Evolutionary conservation across 92 coral and sea anemone species (phyloP).

Genomic region (Palythoa grandiflora): DNA sequence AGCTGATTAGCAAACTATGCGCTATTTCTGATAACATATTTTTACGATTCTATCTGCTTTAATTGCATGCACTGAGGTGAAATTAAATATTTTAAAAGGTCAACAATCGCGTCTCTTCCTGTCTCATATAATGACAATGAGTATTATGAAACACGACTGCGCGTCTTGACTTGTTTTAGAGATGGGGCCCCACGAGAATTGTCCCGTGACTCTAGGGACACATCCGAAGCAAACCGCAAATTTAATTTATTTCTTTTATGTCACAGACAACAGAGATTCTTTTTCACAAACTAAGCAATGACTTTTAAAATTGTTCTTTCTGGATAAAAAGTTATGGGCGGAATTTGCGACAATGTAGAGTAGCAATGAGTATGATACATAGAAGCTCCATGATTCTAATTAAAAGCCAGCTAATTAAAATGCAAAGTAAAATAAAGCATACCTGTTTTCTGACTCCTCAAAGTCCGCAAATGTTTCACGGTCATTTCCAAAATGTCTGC

Average conservation of each 20-base stretch:
- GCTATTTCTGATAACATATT: background rate
- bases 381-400: background rate
- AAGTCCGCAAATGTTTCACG: slow-evolving; percentile 75
- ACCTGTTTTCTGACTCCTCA: slow-evolving; percentile 64
- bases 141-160: background rate
- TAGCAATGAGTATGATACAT: background rate
- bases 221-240: background rate
- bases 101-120: background rate
- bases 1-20: background rate
- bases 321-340: background rate
- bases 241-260: background rate
- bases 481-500: slow-evolving; percentile 92
- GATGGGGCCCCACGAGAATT: background rate
- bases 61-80: background rate
- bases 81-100: slow-evolving; percentile 20
- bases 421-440: background rate
- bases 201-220: background rate
- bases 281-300: background rate
- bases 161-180: slow-evolving; percentile 33
- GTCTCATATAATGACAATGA: background rate
- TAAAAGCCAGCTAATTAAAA: too few relatives aligned
- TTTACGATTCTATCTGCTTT: background rate
- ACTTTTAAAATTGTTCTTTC: background rate
- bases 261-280: background rate
- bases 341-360: background rate